Base-by-base conservation (phyloP, 2,113 vertebrate species). In the Copsychus sechellarum region DNA sequence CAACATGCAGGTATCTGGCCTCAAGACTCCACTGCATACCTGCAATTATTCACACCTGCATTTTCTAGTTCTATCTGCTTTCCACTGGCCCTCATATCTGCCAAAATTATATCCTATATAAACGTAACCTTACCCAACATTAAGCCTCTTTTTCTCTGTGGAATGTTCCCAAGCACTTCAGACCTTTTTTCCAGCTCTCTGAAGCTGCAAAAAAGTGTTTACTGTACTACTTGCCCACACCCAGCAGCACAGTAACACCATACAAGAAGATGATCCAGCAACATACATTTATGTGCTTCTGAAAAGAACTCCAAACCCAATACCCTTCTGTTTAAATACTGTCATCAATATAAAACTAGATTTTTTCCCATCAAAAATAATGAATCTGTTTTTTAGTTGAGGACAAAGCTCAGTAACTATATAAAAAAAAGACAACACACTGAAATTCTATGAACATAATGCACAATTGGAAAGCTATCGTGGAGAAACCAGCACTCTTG, bases 351-450 rank as follows among this genome's bases (percentile, higher is more conserved):
- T 15, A 26, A 86, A 26, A 83, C 14, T 26, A 54, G 72, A 74
- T 77, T 64, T 17, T 91, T 34, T 91, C 47, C 82, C 47, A 81
- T 70, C 15, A 62, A 47, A 94, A 91, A 70, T n/a, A 73, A 69
- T 5, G 14, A 8, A 50, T 62, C 23, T 58, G 1, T 26, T 92
- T 89, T 89, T 89, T 69, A 78, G 34, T 38, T 70, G 42, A 81
- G 40, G 14, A 71, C 1, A 18, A 64, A 38, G 19, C 21, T 78
- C 12, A 58, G 34, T 33, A 81, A 81, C 15, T 54, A 17, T 36
- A 26, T 69, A 64, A 64, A 31, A 64, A 38, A 54, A 62, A 42
- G 14, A 42, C 20, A 81, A 65, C 36, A 45, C 12, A 31, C 29
- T 58, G 72, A 74, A 89, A 91, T 74, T 76, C 66, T 73, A 6